Base-by-base conservation (phyloP, 2,888 invertebrate species). In the Amphipoea lucens region DNA sequence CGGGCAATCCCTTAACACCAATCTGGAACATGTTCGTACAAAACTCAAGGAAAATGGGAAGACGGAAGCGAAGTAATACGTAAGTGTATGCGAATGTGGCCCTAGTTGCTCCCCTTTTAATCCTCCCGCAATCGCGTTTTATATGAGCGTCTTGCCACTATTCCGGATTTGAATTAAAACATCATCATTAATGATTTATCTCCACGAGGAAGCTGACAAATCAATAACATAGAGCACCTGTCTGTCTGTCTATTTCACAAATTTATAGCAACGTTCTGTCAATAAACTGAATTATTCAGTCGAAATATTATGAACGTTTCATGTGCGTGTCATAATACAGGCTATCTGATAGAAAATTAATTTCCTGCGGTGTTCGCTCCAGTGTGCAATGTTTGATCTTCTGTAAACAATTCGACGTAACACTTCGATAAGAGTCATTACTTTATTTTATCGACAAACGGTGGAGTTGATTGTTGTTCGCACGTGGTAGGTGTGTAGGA, bases 291-390 rank as follows among this genome's bases (percentile, higher is more conserved):
- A 86, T 83, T 67, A 86, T 87, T 89, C 45, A 81, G 68, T 57
- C 68, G 48, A 70, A 87, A 76, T 78, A 82, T 81, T 76, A 72
- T 85, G 74, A 79, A 74, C 60, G 48, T 70, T 72, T 51, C 78
- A 67, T 74, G 78, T 84, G 79, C 80, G 77, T 87, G 88, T 81
- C 78, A 71, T 78, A 84, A 68, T 82, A 74, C 68, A 74, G 79
- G 82, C 80, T 82, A 89, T 83, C 82, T 81, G 80, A 85, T 89
- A 81, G 81, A 85, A 87, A 88, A 87, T 85, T 89, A 87, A 87
- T 89, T 89, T 89, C 79, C 81, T 74, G 73, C 71, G 65, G 77
- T 70, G 76, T 74, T 79, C 68, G 69, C 48, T 72, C 70, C 76
- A 71, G 70, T 69, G 62, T 82, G 69, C 68, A 42, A n/a, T 87